Conservation (phyloP, 2,113 vertebrate genomes). For the Phaethornis superciliosus region DNA sequence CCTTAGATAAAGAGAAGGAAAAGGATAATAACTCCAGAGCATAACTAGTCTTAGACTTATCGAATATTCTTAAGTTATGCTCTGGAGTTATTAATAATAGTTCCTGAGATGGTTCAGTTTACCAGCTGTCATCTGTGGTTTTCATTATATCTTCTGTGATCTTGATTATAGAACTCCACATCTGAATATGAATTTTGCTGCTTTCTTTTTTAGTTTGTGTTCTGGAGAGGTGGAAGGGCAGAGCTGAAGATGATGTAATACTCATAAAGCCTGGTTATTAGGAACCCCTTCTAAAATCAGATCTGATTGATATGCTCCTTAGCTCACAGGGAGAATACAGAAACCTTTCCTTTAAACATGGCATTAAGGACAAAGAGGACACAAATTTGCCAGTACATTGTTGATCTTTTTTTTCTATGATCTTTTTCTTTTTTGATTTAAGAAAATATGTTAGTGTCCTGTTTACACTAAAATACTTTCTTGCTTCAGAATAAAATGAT, state of each 20-base stretch:
- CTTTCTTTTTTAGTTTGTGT: neutral
- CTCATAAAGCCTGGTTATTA: neutral
- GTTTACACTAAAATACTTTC: neutral
- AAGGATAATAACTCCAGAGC: neutral
- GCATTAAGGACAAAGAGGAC: neutral
- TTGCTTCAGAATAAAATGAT: accelerated
- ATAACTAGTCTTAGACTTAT: too few relatives aligned
- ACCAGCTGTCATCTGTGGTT: neutral
- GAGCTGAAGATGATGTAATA: neutral
- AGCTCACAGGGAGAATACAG: neutral
- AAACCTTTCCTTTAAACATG: neutral
- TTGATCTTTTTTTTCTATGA: neutral
- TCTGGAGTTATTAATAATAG: neutral
- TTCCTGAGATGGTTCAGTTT: neutral
- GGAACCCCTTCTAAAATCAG: neutral
- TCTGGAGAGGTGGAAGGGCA: neutral
- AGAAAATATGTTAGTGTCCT: neutral
- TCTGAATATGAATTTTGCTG: neutral
- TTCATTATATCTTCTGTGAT: neutral
- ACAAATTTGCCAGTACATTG: neutral
- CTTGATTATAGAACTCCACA: neutral
- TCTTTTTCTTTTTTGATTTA: too few relatives aligned
- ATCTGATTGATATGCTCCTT: neutral
- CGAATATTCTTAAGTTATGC: too few relatives aligned
- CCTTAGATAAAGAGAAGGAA: neutral